Base-by-base conservation (phyloP, 2,113 vertebrate genomes). In the Trogon surrucura region DNA sequence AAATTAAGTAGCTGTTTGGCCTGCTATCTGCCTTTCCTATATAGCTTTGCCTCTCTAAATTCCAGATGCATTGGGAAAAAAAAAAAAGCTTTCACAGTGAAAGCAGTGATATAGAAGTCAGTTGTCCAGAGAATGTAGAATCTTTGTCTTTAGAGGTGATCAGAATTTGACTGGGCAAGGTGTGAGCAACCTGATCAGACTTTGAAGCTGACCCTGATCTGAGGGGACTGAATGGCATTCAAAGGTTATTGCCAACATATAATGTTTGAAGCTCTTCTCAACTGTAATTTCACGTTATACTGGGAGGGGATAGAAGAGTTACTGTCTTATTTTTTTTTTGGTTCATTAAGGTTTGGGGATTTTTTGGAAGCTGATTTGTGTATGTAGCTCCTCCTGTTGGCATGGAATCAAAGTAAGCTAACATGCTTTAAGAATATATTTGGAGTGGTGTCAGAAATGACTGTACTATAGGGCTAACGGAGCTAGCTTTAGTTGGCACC, bases 301-400 rank as follows among this genome's bases (percentile, higher is more conserved):
- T 21, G 5, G 50, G 36, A 91, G 13, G 9, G 14, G 2, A 5
- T 62, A 6, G 38, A 19, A 34, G 25, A 78, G 10, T 79, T 91
- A 36, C 3, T 22, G 0, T 32, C 45, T 81, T 54, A 13, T 0
- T 85, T 0, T 85, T 44, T 58, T 26, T 83, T 72, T 51, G 1
- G 12, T 72, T 93, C 30, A 13, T 38, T 72, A 77, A 38, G 10
- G 2, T 45, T 83, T 36, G 7, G 13, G 9, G 32, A 13, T 26
- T 58, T 41, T 16, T 25, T 58, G 47, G 38, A 84, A 51, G 8
- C 72, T 80, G 9, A 4, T 69, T 85, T 79, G 22, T 79, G 25
- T 50, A 44, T 30, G 29, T 85, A 67, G 80, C 29, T 87, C 23
- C 5, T 69, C 23, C 61, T 92, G 22, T 66, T 95, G 81, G 81